A percentile compares a stretch with the other conserved stretches of the same genome.
These are phyloP conservation scores for Microcebus lehilahytsara DNA, from an alignment of 2,113 vertebrate genomes.

Conservation along the genomic window DNA sequence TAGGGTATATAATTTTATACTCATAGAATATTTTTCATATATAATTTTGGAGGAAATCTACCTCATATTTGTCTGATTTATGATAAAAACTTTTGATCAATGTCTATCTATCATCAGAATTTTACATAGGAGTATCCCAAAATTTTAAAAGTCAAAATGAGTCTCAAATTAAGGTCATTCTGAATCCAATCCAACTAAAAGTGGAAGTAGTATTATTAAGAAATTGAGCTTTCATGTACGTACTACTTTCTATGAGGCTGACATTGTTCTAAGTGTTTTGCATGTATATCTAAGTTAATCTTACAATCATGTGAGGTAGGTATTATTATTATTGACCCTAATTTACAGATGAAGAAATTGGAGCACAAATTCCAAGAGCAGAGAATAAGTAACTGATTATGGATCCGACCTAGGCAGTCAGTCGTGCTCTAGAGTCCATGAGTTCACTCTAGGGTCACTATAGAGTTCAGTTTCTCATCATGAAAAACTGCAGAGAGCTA, in stretches of 20 bases:
- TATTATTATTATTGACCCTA: background rate
- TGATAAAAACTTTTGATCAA: background rate
- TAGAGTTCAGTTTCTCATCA: background rate
- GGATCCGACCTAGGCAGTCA: background rate
- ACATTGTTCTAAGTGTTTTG: background rate
- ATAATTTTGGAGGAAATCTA: background rate
- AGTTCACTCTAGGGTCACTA: no score
- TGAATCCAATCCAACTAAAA: background rate
- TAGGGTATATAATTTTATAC: background rate
- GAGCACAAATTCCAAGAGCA: background rate
- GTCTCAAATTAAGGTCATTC: background rate
- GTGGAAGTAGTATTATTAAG: background rate
- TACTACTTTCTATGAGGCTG: background rate
- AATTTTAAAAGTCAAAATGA: constrained; percentile 9
- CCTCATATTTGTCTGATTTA: background rate
- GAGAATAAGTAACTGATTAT: background rate
- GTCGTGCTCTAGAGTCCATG: background rate
- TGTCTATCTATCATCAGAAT: background rate
- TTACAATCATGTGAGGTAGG: background rate
- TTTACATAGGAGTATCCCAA: background rate
- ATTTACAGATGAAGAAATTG: constrained; percentile 15
- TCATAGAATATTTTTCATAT: background rate
- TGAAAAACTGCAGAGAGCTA: background rate
- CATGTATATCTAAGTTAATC: background rate
- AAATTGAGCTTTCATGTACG: background rate